phyloP scores from a whole-genome alignment of 2,888 invertebrate species.

The Aromia moschata region DNA sequence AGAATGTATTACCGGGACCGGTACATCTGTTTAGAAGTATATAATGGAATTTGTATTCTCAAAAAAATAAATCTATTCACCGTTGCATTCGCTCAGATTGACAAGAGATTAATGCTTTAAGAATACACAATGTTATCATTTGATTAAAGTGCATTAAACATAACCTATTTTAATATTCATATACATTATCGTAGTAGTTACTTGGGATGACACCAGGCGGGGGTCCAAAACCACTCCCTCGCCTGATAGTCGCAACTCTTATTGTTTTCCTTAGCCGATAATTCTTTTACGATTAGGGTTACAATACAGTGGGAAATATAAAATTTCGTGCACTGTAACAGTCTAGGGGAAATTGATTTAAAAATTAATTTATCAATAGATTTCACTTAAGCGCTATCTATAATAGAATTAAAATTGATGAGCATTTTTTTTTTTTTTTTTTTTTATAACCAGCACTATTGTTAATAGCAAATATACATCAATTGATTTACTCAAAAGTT shows the following conservation, averaged over 20 bases:
- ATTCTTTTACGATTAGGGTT: too few relatives aligned
- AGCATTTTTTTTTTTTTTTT: too few relatives aligned
- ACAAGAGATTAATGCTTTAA: constrained; percentile 18
- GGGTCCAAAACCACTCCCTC: neutral
- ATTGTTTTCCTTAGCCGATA: neutral
- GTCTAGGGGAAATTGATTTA: too few relatives aligned
- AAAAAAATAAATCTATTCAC: constrained; percentile 20
- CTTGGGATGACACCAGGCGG: constrained; percentile 12
- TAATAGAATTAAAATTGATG: too few relatives aligned
- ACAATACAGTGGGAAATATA: too few relatives aligned
- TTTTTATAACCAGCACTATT: too few relatives aligned
- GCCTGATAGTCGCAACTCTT: neutral
- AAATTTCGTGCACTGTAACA: too few relatives aligned
- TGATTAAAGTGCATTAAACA: constrained; percentile 16
- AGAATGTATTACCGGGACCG: constrained; percentile 1
- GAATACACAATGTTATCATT: constrained; percentile 22
- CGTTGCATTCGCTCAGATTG: constrained; percentile 14
- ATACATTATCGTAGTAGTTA: constrained; percentile 14
- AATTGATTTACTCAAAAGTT: too few relatives aligned
- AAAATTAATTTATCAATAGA: too few relatives aligned
- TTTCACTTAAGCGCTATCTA: too few relatives aligned
- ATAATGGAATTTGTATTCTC: constrained; percentile 10
- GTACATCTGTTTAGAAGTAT: neutral
- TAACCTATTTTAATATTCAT: constrained; percentile 13
- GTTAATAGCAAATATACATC: too few relatives aligned